Base-by-base conservation (phyloP, 2,113 vertebrate genomes). In the Brachyistius frenatus region DNA sequence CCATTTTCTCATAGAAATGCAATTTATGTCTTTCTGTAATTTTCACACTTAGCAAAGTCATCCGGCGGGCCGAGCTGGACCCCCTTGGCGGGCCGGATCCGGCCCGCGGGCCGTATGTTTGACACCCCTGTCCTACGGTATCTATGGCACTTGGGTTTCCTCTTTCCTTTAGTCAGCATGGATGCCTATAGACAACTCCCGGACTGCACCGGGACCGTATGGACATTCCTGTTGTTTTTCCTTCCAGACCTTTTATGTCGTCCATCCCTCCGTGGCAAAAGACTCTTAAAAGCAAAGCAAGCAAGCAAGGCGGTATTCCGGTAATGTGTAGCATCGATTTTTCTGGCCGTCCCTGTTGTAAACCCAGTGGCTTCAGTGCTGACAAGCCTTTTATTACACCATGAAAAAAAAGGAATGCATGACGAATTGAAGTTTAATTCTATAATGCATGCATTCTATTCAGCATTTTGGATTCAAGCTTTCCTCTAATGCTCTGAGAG, bases 301-400 rank as follows among this genome's bases (percentile, higher is more conserved):
- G 47, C 3, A 35, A 61, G 13, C 56, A 2, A 44, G 37, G 52
- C 46, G 67, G 63, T 54, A 37, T 82, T 76, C 77, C 63, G 41
- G 83, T 92, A 89, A 93, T 84, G 80, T 79, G 50, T 50, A 36
- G 13, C 73, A 89, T 87, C 85, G 88, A 91, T 91, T 91, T 86
- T 87, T 86, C 31, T 46, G 60, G 49, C 56, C 23, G 58, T 84
- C 11, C 35, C 44, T 73, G 53, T 84, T 85, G 47, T 65, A 86
- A 66, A 47, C 41, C 15, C 39, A 23, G 14, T 68, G 74, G 49
- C 53, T 70, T 75, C 49, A 67, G 36, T 66, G 82, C 83, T 85
- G 58, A 88, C 73, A 47, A 56, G 65, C 46, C 54, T 86, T 89
- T 60, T 52, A 55, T 41, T 70, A 78, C 33, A 68, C 53, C 35